Evolutionary conservation across 2,113 vertebrate species (phyloP), one percentile per base, ranked within the genome.

Genomic region (Rhinoderma darwinii): DNA sequence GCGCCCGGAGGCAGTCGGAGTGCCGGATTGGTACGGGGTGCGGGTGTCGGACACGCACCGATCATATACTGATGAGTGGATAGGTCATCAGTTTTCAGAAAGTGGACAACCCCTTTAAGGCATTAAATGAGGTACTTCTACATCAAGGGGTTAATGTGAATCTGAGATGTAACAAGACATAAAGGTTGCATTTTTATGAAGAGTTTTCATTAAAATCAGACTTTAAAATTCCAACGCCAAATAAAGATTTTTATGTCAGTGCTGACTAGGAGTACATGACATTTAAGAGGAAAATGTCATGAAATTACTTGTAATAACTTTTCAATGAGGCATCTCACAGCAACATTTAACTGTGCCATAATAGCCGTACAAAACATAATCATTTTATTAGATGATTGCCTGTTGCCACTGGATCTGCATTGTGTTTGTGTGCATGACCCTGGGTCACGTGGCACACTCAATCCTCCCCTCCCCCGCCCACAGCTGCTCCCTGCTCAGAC

Each of bases 281-380:
- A 81, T 81, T 81, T 81, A 81, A 43, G 56, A 81, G 50, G 78
- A 81, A 63, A 61, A 81, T 81, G 78, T 81, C 78, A 81, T 61
- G 54, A 63, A 81, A 81, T 81, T 81, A 63, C 35, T 54, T 81
- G 50, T 81, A 63, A 81, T 63, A 81, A 81, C 78, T 81, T 81
- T 27, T 30, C 20, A 63, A 81, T 61, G 78, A 81, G 37, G 12
- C 54, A 63, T 81, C 78, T 81, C 25, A 41, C 78, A 41, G 51
- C 51, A 41, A n/a, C 75, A 22, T 51, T 77, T 51, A 51, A 77
- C 44, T 27, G 50, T 1, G 30, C n/a, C 12, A 17, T 56, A 78
- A 51, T 63, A 61, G 32, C 47, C 47, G 35, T 41, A 80, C 51
- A 61, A 80, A 63, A 30, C 78, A 2, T 43, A 61, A 81, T 81